Evolutionary conservation across 2,113 vertebrate species (phyloP).

Genomic region (Hydropotes inermis): DNA sequence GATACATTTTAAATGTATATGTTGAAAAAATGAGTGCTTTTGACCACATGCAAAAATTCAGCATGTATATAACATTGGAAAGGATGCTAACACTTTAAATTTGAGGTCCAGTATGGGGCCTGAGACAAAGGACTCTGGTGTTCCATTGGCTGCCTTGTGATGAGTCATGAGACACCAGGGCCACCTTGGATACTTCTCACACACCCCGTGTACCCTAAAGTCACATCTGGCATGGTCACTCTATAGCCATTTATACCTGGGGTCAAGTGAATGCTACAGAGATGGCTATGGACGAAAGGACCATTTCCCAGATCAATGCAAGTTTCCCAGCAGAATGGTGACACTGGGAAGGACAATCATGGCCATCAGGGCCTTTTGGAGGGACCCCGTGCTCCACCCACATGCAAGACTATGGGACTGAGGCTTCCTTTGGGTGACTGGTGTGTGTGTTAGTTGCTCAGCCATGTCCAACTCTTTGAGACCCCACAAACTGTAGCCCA

Average conservation of each 20-base stretch:
- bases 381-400: not conserved
- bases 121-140: not conserved
- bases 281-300: not conserved
- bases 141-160: not conserved
- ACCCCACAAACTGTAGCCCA: not conserved
- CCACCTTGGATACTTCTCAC: not conserved
- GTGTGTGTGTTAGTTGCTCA: not conserved
- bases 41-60: not conserved
- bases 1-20: not conserved
- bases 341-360: not conserved
- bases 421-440: not conserved
- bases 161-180: not conserved
- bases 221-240: not conserved
- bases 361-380: not conserved
- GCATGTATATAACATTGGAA: not conserved
- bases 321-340: not conserved
- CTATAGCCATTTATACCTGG: not conserved
- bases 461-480: not conserved
- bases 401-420: not conserved
- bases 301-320: not conserved
- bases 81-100: not conserved
- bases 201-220: fast-evolving
- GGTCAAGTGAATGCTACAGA: not conserved
- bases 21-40: slow-evolving; percentile 17
- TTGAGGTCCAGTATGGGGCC: not conserved